A percentile compares a stretch with the other conserved stretches of the same genome.
These are phyloP conservation scores for Loris lydekkerianus DNA, from an alignment of 2,797 vertebrate genomes.

Conservation along the genomic window DNA sequence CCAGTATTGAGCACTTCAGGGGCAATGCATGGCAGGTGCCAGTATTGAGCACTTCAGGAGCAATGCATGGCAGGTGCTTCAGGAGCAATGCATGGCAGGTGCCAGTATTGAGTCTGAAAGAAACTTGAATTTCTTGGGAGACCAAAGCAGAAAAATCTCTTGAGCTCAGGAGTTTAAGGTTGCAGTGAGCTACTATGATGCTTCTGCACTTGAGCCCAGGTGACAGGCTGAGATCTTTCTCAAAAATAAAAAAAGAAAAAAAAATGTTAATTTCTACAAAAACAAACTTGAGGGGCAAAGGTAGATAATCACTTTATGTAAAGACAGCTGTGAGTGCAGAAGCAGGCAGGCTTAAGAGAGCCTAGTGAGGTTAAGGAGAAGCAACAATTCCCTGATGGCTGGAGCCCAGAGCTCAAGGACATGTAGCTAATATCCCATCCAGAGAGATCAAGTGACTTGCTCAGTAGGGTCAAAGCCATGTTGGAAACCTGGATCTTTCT, in stretches of 20 bases:
- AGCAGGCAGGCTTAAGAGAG: neutral
- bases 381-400: neutral
- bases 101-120: neutral
- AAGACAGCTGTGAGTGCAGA: neutral
- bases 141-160: neutral
- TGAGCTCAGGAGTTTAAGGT: neutral
- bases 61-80: too few species aligned
- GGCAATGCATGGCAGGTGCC: too few species aligned
- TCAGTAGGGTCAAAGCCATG: neutral
- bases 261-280: neutral
- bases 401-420: neutral
- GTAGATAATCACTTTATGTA: neutral
- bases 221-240: neutral
- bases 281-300: neutral
- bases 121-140: neutral
- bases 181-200: neutral
- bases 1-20: too few species aligned
- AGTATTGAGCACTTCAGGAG: too few species aligned
- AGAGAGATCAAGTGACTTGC: neutral
- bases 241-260: neutral
- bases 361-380: neutral
- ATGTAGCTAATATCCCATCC: neutral
- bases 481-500: neutral
- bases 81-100: neutral
- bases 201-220: neutral